Evolutionary conservation across 2,888 invertebrate genomes (phyloP).

Genomic region (Odiellus spinosus): DNA sequence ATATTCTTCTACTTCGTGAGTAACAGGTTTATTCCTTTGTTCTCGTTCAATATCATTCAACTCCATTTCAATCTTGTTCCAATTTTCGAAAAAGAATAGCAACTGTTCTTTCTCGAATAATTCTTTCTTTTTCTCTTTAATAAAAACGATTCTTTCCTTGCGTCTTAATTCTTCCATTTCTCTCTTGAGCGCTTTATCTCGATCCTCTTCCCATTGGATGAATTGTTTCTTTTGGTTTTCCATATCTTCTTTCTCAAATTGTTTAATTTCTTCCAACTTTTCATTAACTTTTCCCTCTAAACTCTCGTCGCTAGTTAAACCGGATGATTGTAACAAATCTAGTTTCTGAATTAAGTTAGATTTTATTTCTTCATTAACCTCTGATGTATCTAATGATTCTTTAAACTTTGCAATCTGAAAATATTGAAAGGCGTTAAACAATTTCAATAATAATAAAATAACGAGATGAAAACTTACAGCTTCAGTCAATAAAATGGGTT

Average conservation of each 20-base stretch:
- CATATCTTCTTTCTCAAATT: constrained; percentile 14
- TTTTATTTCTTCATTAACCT: too few species aligned
- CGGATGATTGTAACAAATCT: too few species aligned
- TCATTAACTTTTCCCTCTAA: not conserved
- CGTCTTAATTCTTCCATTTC: constrained; percentile 11
- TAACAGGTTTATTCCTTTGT: constrained; percentile 6
- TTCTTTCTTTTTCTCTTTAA: constrained; percentile 15
- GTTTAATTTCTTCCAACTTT: constrained; percentile 4
- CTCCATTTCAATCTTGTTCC: constrained; percentile 16
- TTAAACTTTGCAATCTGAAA: too few species aligned
- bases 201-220: constrained; percentile 9
- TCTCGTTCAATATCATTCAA: constrained; percentile 13
- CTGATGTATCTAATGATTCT: too few species aligned
- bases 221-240: constrained; percentile 8
- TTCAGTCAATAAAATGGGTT: constrained; percentile 4
- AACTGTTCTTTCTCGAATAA: constrained; percentile 16
- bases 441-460: too few species aligned
- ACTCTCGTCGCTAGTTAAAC: too few species aligned
- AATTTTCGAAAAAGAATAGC: constrained; percentile 20
- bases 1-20: constrained; percentile 14
- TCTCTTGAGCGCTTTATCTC: constrained; percentile 10
- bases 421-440: too few species aligned
- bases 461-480: too few species aligned
- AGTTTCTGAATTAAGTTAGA: too few species aligned
- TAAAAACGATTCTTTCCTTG: constrained; percentile 11